Conservation (phyloP, 2,888 invertebrate genomes). For the Cephus runcator region DNA sequence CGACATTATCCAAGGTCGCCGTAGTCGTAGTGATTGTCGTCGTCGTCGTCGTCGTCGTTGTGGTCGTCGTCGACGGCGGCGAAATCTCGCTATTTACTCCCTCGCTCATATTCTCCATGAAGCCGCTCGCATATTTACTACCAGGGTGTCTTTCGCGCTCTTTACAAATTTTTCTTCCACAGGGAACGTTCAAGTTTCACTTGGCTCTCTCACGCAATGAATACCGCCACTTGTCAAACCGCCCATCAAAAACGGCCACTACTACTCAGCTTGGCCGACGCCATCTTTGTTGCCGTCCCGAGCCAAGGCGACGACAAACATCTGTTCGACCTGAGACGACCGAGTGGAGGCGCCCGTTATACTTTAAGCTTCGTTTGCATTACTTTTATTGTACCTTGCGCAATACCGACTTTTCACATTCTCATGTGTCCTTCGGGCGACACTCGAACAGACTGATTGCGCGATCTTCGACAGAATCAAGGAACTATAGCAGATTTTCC, state of each 20-base stretch:
- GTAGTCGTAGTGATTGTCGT: slow-evolving; percentile 26
- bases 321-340: slow-evolving; percentile 3
- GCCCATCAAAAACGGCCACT: slow-evolving; percentile 46
- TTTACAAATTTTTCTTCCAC: neutral
- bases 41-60: slow-evolving; percentile 9
- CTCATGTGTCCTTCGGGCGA: neutral
- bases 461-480: neutral
- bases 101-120: slow-evolving; percentile 39
- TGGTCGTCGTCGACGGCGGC: slow-evolving; percentile 26
- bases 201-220: neutral
- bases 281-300: slow-evolving; percentile 54
- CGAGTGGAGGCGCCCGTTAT: neutral
- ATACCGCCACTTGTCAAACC: slow-evolving; percentile 36
- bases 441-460: neutral
- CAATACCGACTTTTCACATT: neutral
- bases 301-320: slow-evolving; percentile 11
- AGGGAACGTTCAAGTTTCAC: neutral
- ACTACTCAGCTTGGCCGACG: slow-evolving; percentile 41
- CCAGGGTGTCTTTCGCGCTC: neutral
- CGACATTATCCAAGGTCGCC: slow-evolving; percentile 39
- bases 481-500: neutral
- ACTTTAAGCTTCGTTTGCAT: neutral
- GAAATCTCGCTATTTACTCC: slow-evolving; percentile 36
- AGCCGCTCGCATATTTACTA: slow-evolving; percentile 26
- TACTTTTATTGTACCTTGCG: neutral